These are phyloP conservation scores for Colius striatus DNA, from an alignment of 2,113 vertebrate species.

Conservation along the genomic window DNA sequence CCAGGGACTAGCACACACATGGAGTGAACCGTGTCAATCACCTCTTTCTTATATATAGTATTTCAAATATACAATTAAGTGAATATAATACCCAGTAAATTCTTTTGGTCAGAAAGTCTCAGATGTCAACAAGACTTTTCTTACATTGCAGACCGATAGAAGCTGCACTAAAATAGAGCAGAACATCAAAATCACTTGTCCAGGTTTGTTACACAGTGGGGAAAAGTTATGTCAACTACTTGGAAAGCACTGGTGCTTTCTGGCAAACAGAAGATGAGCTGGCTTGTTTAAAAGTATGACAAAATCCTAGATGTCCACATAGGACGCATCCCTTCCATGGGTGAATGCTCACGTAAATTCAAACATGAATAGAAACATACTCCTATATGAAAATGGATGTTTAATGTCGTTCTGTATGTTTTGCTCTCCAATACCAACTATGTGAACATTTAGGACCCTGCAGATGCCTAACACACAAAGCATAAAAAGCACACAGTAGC, in stretches of 20 bases:
- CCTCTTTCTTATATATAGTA: background rate
- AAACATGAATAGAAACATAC: background rate
- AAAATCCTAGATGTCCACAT: background rate
- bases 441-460: rapidly evolving
- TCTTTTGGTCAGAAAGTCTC: background rate
- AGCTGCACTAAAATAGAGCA: background rate
- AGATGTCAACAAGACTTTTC: rapidly evolving
- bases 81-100: background rate
- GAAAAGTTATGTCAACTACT: background rate
- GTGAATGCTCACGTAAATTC: rapidly evolving
- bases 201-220: background rate
- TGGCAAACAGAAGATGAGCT: rapidly evolving
- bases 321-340: background rate
- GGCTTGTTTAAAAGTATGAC: background rate
- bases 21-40: background rate
- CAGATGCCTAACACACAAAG: no score
- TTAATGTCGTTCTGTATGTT: background rate
- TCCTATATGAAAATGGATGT: background rate
- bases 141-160: background rate
- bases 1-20: background rate
- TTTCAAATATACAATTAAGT: background rate
- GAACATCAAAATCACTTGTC: background rate
- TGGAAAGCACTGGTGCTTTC: background rate
- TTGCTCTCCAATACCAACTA: background rate
- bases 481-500: rapidly evolving